Conservation (phyloP, 2,797 vertebrate genomes). For the Chelidonichthys spinosus region DNA sequence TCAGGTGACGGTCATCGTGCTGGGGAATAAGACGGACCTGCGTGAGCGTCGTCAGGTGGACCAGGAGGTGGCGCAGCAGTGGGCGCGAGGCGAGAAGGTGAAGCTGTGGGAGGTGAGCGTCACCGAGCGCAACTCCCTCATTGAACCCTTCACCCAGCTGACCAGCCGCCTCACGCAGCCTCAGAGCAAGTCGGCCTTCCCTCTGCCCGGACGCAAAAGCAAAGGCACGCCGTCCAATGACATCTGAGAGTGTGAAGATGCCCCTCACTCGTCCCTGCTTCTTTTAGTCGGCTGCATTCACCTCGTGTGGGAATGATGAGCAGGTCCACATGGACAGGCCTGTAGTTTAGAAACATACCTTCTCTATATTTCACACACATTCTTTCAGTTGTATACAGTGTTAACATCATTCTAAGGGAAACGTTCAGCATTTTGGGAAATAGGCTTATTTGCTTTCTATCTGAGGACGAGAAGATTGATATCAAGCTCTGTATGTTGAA, state of each 20-base stretch:
- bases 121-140: constrained; percentile 89
- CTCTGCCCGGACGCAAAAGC: constrained; percentile 93
- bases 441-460: neutral
- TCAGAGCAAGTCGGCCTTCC: constrained; percentile 95
- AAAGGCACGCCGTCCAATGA: constrained; percentile 91
- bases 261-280: neutral
- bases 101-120: constrained; percentile 97
- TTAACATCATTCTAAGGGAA: neutral
- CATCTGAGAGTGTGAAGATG: constrained; percentile 56
- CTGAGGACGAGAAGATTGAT: neutral
- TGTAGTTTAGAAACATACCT: neutral
- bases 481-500: neutral
- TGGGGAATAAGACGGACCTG: constrained; percentile 95
- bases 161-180: constrained; percentile 95
- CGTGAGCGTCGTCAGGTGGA: constrained; percentile 92
- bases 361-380: neutral
- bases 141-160: constrained; percentile 93
- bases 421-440: neutral
- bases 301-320: constrained; percentile 9
- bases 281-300: constrained; percentile 15
- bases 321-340: neutral
- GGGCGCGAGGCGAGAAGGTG: constrained; percentile 93
- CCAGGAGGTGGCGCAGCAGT: constrained; percentile 90
- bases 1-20: constrained; percentile 91
- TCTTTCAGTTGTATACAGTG: neutral